phyloP scores from a whole-genome alignment of 53 echinoderm and acorn worm species.

The Holothuria leucospilota region DNA sequence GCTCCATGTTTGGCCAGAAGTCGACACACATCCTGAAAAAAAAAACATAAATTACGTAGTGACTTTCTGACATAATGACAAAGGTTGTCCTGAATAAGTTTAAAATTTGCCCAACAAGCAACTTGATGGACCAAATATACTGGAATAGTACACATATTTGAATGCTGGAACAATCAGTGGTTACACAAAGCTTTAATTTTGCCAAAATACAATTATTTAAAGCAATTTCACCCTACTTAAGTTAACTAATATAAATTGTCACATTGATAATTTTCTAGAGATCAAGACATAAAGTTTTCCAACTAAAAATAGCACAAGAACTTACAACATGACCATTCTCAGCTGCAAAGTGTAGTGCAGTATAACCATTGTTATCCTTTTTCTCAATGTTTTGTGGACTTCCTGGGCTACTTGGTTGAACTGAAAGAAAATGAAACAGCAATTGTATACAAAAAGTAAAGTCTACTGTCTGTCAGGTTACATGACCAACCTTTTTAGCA shows the following conservation, averaged over 20 bases:
- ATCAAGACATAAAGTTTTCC: neutral
- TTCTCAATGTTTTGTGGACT: slow-evolving; percentile 17
- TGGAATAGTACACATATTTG: too few species aligned
- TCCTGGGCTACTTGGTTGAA: neutral
- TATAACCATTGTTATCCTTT: slow-evolving; percentile 32
- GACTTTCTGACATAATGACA: neutral
- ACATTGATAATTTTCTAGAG: neutral
- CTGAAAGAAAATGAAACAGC: too few species aligned
- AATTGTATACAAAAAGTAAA: too few species aligned
- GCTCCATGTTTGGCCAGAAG: slow-evolving; percentile 85
- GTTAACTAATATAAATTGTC: neutral
- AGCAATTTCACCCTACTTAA: neutral
- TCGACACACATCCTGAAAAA: slow-evolving; percentile 27
- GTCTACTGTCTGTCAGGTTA: too few species aligned
- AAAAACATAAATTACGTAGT: neutral
- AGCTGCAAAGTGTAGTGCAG: slow-evolving; percentile 38
- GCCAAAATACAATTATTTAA: neutral
- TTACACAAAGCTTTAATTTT: too few species aligned
- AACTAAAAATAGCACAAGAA: neutral
- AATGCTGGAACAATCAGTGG: too few species aligned
- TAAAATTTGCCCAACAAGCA: too few species aligned
- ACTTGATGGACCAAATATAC: too few species aligned
- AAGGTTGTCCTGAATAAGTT: too few species aligned
- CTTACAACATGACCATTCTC: slow-evolving; percentile 36
- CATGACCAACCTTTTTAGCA: too few species aligned